Conservation (phyloP, 2,797 vertebrate species). For the Galaxias olidus region DNA sequence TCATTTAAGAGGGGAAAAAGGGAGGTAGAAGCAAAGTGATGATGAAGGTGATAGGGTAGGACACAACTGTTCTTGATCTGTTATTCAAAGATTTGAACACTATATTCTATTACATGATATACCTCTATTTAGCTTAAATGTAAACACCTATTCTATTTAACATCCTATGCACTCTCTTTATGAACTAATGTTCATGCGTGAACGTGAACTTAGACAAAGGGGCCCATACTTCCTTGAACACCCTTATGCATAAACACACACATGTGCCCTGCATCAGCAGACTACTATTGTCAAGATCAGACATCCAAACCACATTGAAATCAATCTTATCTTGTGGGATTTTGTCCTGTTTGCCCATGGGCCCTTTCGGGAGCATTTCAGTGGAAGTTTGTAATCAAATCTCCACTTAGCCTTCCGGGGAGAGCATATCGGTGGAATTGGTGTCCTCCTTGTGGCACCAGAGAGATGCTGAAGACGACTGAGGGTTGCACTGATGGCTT, state of each 20-base stretch:
- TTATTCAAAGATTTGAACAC: too few species aligned
- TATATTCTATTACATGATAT: too few species aligned
- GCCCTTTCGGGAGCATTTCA: conserved; percentile 33
- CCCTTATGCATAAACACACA: conserved; percentile 7
- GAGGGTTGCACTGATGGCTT: conserved; percentile 29
- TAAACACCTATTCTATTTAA: too few species aligned
- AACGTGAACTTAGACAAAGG: conserved; percentile 15
- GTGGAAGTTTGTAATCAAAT: conserved; percentile 50
- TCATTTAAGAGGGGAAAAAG: conserved; percentile 49
- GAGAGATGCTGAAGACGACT: conserved; percentile 51
- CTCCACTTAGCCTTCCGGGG: conserved; percentile 14
- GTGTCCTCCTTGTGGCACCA: conserved; percentile 42
- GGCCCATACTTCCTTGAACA: conserved; percentile 12
- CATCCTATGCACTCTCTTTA: too few species aligned
- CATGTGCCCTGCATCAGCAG: neutral
- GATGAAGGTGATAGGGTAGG: conserved; percentile 17
- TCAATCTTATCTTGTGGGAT: conserved; percentile 40
- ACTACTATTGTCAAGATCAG: conserved; percentile 13
- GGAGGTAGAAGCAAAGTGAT: conserved; percentile 1
- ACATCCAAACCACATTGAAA: conserved; percentile 38
- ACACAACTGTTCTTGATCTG: neutral
- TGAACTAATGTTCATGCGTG: too few species aligned
- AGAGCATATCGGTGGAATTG: conserved; percentile 19
- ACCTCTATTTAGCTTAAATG: too few species aligned
- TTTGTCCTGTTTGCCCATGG: conserved; percentile 20